Evolutionary conservation across 2,797 vertebrate species (phyloP).

Genomic region (Channa striata): DNA sequence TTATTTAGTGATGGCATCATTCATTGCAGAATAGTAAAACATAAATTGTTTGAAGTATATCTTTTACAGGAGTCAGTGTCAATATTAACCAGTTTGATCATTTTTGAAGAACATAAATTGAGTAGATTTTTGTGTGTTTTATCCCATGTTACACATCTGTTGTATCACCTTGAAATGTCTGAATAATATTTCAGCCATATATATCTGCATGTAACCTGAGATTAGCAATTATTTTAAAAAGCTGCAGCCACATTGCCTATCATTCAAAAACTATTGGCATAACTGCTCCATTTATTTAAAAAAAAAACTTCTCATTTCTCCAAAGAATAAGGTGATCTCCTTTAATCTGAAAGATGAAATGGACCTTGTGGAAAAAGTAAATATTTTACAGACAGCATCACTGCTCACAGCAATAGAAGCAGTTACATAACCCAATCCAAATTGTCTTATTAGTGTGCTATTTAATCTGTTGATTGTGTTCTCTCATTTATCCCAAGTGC

Average conservation of each 20-base stretch:
- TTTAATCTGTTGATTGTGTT: slow-evolving; percentile 28
- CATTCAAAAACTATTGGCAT: background rate
- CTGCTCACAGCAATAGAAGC: background rate
- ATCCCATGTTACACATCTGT: no score
- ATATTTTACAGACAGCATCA: slow-evolving; percentile 4
- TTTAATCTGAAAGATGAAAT: slow-evolving; percentile 13
- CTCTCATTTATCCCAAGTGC: slow-evolving; percentile 26
- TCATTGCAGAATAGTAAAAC: no score
- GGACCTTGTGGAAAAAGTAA: background rate
- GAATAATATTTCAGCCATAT: background rate
- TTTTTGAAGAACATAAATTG: no score
- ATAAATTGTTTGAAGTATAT: no score
- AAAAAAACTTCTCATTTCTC: background rate
- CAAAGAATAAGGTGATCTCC: background rate
- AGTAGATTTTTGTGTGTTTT: no score
- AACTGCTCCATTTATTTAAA: background rate
- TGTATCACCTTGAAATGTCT: background rate
- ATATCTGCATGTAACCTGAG: background rate
- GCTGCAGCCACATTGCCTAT: background rate
- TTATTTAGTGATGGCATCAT: no score
- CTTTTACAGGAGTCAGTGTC: no score
- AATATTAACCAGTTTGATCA: background rate
- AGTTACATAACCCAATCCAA: slow-evolving; percentile 26
- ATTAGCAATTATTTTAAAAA: background rate
- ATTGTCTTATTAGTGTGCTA: slow-evolving; percentile 19